These are phyloP conservation scores for Gymnothorax javanicus DNA, from an alignment of 2,797 vertebrate genomes.

Conservation along the genomic window DNA sequence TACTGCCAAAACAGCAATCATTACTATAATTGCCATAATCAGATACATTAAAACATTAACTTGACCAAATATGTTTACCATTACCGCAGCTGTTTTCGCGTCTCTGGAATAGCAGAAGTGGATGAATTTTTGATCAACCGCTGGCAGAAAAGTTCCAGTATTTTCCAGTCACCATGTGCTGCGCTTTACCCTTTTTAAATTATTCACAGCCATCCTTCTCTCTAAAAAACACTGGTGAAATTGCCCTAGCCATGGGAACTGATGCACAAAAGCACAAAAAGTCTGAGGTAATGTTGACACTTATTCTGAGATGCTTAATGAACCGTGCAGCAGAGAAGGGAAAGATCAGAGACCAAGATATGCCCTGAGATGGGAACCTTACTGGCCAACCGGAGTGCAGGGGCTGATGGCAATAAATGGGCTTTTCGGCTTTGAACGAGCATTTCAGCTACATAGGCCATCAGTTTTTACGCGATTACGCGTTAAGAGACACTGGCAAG, in stretches of 20 bases:
- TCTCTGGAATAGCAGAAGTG: neutral
- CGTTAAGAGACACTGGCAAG: neutral
- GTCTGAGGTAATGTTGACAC: neutral
- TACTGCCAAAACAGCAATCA: neutral
- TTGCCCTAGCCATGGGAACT: neutral
- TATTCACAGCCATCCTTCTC: neutral
- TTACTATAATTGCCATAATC: no score
- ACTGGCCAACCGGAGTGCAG: neutral
- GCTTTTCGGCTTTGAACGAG: neutral
- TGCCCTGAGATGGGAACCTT: neutral
- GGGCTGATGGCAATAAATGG: neutral
- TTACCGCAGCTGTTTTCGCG: neutral
- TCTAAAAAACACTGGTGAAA: neutral
- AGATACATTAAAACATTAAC: neutral
- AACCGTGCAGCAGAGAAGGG: neutral
- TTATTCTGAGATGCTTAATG: neutral
- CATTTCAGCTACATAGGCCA: neutral
- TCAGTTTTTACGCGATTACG: neutral
- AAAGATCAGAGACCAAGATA: neutral
- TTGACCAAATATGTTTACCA: neutral
- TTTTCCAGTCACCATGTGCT: slow-evolving; percentile 51
- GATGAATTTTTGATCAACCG: slow-evolving; percentile 31
- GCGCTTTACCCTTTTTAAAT: slow-evolving; percentile 33
- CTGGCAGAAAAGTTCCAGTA: neutral
- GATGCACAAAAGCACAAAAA: neutral